These are phyloP conservation scores for Physella acuta DNA, from an alignment of 1,140 invertebrate species.

Conservation along the genomic window DNA sequence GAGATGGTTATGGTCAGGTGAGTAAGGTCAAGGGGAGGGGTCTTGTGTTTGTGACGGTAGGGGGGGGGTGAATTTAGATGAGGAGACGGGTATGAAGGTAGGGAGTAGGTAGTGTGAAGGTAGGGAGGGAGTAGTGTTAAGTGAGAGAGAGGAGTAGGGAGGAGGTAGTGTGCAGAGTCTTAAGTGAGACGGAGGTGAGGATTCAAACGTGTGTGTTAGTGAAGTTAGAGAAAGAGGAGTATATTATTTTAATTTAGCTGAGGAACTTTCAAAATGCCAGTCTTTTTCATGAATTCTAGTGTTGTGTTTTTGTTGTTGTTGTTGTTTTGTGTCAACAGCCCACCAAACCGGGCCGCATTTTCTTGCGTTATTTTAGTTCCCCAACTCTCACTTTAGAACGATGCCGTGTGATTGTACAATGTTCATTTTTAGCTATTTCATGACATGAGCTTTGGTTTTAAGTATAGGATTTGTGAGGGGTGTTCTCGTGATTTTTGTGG, in stretches of 20 bases:
- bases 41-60: neutral
- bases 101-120: neutral
- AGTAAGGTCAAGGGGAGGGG: neutral
- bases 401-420: too few species aligned
- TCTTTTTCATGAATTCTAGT: neutral
- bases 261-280: neutral
- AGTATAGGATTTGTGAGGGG: too few species aligned
- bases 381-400: too few species aligned
- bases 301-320: neutral
- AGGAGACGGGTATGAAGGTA: neutral
- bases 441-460: too few species aligned
- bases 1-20: constrained; percentile 67
- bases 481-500: too few species aligned
- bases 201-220: neutral
- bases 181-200: neutral
- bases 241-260: neutral
- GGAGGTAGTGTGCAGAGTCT: neutral
- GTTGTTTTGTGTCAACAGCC: neutral
- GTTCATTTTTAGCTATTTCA: too few species aligned
- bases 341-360: neutral
- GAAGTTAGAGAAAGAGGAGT: neutral
- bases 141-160: neutral
- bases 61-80: neutral
- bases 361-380: too few species aligned
- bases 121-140: too few species aligned